These are phyloP conservation scores for Pseudolycoriella hygida DNA, from an alignment of 2,888 invertebrate species.

Conservation along the genomic window DNA sequence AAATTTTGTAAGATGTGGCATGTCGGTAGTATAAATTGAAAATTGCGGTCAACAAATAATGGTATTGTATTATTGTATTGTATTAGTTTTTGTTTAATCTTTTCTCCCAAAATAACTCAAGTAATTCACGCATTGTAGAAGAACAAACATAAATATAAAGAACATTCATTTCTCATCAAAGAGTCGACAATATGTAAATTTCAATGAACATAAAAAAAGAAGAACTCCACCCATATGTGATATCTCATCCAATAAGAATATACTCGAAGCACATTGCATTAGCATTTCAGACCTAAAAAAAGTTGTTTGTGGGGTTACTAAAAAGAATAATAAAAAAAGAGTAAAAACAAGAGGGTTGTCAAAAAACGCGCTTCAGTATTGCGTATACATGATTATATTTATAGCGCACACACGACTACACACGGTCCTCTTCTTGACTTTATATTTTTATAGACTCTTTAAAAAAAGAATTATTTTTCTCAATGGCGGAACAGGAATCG, in stretches of 20 bases:
- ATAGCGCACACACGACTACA: slow-evolving; percentile 1
- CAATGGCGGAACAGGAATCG: neutral
- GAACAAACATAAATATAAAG: too few relatives aligned
- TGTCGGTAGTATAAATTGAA: too few relatives aligned
- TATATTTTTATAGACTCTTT: neutral
- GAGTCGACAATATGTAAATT: neutral
- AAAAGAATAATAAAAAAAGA: slow-evolving; percentile 1
- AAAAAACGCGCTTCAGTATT: neutral
- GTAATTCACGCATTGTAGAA: too few relatives aligned
- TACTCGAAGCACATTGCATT: neutral
- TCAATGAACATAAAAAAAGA: neutral
- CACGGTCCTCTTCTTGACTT: slow-evolving; percentile 1
- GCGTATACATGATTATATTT: slow-evolving; percentile 1
- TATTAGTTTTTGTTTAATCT: too few relatives aligned
- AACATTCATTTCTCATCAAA: too few relatives aligned
- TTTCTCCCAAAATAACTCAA: too few relatives aligned
- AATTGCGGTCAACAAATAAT: too few relatives aligned
- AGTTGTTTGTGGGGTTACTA: neutral
- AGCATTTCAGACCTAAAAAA: neutral
- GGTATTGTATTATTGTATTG: too few relatives aligned
- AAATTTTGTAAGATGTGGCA: too few relatives aligned
- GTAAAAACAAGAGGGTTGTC: slow-evolving; percentile 1
- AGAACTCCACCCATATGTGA: slow-evolving; percentile 1
- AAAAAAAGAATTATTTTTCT: slow-evolving; percentile 1
- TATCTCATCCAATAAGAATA: neutral